Conservation (phyloP, 2,113 vertebrate species). For the Chamaetylas fuelleborni region DNA sequence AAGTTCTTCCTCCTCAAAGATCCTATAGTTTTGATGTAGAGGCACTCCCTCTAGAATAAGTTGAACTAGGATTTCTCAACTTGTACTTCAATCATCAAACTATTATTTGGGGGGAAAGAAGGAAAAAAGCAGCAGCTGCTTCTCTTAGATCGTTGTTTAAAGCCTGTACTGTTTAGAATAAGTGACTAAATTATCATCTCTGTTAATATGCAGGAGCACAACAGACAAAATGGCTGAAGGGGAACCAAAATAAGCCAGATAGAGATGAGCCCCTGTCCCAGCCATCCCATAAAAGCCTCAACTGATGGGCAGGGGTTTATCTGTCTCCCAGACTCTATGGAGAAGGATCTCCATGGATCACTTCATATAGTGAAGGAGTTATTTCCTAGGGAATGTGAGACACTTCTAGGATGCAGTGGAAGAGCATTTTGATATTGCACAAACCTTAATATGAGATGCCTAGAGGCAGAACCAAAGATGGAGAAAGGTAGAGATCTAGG, state of each 20-base stretch:
- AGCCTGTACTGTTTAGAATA: not conserved
- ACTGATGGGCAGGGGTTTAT: fast-evolving
- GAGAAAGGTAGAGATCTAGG: not conserved
- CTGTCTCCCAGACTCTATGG: not conserved
- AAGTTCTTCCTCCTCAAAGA: not conserved
- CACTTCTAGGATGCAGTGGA: not conserved
- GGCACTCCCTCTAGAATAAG: not conserved
- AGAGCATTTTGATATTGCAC: not conserved
- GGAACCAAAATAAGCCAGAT: not conserved
- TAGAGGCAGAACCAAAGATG: not conserved
- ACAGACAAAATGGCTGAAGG: not conserved
- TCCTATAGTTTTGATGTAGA: not conserved
- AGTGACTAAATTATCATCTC: not conserved
- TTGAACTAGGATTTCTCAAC: not conserved
- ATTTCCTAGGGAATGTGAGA: not conserved
- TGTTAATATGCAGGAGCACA: not conserved
- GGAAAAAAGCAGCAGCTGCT: not conserved
- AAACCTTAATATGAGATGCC: not conserved
- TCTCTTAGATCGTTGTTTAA: not conserved
- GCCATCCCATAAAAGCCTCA: not conserved
- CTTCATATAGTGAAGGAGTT: not conserved
- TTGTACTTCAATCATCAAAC: not conserved
- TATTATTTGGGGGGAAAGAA: not conserved
- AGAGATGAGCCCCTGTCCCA: not conserved
- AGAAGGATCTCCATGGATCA: not conserved